These are phyloP conservation scores for Ceratitis capitata DNA, from an alignment of 1,140 invertebrate species.

Conservation along the genomic window DNA sequence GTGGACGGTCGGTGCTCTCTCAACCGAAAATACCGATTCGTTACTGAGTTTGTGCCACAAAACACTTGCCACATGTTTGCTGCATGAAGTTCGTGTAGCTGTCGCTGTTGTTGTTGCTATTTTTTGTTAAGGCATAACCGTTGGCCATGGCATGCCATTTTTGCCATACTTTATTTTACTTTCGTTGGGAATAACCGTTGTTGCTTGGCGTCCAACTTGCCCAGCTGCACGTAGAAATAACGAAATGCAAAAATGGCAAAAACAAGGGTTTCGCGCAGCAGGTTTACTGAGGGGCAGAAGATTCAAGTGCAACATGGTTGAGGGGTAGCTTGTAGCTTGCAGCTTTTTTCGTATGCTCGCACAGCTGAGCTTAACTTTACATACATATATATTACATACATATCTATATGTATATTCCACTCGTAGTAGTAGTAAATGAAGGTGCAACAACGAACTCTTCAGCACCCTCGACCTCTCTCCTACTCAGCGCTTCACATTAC, in stretches of 20 bases:
- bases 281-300: not conserved
- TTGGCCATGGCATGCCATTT: conserved; percentile 14
- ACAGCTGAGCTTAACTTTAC: no score
- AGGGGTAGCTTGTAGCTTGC: not conserved
- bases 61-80: not conserved
- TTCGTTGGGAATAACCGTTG: conserved; percentile 7
- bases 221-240: not conserved
- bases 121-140: conserved; percentile 1
- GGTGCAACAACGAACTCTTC: not conserved
- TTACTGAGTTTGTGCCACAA: no score
- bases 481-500: not conserved
- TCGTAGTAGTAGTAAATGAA: not conserved
- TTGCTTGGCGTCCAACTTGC: not conserved
- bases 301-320: conserved; percentile 7
- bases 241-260: not conserved
- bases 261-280: not conserved
- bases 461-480: not conserved
- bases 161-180: not conserved
- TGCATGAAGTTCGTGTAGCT: not conserved
- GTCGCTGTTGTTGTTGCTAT: not conserved
- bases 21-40: no score
- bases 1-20: no score
- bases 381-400: no score
- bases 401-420: no score
- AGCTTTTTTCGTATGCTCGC: not conserved